Percentiles rank a stretch among this genome's conserved stretches.
Conservation (phyloP, 1,140 invertebrate species). For the Wiebesia pumilae region DNA sequence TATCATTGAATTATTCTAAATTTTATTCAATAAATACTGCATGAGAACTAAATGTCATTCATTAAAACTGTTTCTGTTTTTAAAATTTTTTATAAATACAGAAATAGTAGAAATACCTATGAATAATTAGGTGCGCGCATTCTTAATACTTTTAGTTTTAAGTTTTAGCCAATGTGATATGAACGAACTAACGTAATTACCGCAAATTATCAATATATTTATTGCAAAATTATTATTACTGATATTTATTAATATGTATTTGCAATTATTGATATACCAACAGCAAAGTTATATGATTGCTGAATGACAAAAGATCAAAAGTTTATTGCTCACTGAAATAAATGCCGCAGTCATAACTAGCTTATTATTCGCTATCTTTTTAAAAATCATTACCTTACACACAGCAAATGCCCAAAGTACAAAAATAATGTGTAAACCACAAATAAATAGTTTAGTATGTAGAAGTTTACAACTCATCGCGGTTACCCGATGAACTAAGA, state of each 20-base stretch:
- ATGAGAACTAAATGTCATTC: too few species aligned
- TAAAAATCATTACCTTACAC: slow-evolving; percentile 40
- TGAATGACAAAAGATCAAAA: too few species aligned
- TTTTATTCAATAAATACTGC: too few species aligned
- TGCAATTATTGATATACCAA: too few species aligned
- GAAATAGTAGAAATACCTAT: background rate
- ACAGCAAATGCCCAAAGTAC: background rate
- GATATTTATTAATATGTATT: too few species aligned
- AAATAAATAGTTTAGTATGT: background rate
- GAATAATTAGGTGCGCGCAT: background rate
- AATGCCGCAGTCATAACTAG: too few species aligned
- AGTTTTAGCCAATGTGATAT: too few species aligned
- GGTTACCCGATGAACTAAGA: slow-evolving; percentile 6
- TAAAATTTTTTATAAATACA: too few species aligned
- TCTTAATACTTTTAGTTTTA: background rate
- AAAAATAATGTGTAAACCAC: slow-evolving; percentile 15
- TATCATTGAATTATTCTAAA: background rate
- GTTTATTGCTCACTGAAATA: too few species aligned
- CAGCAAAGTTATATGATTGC: too few species aligned
- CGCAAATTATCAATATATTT: background rate
- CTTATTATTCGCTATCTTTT: background rate
- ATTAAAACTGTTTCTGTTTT: too few species aligned
- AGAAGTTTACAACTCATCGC: slow-evolving; percentile 23
- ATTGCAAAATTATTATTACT: background rate
- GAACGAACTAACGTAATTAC: too few species aligned